Percentiles rank a stretch among this genome's conserved stretches.
Conservation (phyloP, 2,113 vertebrate species). For the Microcebus jonahi region DNA sequence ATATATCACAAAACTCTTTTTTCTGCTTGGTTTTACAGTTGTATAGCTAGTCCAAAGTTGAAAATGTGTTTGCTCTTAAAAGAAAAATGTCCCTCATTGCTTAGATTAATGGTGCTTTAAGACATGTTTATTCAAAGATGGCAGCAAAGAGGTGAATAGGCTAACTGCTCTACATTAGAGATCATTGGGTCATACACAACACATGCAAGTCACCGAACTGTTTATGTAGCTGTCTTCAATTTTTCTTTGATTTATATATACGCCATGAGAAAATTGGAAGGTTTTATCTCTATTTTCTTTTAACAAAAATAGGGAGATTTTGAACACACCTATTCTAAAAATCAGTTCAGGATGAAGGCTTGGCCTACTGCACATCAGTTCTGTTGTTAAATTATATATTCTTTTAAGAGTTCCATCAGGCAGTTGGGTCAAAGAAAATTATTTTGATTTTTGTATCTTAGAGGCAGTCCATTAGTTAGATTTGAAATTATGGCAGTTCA, state of each 20-base stretch:
- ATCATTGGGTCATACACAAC: neutral
- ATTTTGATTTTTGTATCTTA: neutral
- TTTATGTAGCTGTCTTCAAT: slow-evolving; percentile 63
- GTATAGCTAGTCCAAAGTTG: slow-evolving; percentile 38
- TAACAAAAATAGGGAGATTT: slow-evolving; percentile 32
- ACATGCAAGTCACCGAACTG: slow-evolving; percentile 36
- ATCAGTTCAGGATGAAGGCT: slow-evolving; percentile 3
- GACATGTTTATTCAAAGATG: slow-evolving; percentile 76
- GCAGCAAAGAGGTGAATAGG: slow-evolving; percentile 54
- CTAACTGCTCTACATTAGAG: slow-evolving; percentile 38
- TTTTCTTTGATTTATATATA: slow-evolving; percentile 74
- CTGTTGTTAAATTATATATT: neutral
- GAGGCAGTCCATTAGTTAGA: neutral
- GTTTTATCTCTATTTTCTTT: slow-evolving; percentile 32
- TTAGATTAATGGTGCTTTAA: slow-evolving; percentile 71
- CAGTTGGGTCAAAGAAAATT: neutral
- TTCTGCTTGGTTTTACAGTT: slow-evolving; percentile 62
- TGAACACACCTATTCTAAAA: slow-evolving; percentile 32
- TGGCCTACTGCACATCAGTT: neutral
- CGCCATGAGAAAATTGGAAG: slow-evolving; percentile 57
- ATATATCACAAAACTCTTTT: slow-evolving; percentile 43
- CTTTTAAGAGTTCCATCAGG: neutral
- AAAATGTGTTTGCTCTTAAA: slow-evolving; percentile 71
- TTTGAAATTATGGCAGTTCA: neutral
- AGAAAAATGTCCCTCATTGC: slow-evolving; percentile 64